Evolutionary conservation across 2,113 vertebrate genomes (phyloP).

Genomic region (Erpornis zantholeuca): DNA sequence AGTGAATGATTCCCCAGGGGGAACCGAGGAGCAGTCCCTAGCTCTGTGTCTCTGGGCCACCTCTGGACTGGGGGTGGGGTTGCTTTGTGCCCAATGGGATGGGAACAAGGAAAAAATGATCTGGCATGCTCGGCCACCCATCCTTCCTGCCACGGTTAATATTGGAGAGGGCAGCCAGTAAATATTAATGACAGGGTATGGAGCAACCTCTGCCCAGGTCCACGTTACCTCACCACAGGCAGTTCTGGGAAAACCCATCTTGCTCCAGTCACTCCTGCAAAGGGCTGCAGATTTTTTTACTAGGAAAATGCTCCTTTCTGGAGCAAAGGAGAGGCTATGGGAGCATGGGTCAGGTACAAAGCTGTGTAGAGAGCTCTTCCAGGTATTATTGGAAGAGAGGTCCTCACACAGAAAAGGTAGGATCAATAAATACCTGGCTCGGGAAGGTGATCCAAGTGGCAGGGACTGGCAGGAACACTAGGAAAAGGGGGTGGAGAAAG

Average conservation of each 20-base stretch:
- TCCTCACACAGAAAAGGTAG: neutral
- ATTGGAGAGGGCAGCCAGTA: neutral
- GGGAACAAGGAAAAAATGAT: neutral
- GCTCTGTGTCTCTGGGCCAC: neutral
- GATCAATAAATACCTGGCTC: neutral
- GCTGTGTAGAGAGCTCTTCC: too few species aligned
- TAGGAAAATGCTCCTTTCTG: neutral
- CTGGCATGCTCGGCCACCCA: neutral
- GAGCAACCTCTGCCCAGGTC: neutral
- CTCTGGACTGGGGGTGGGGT: neutral
- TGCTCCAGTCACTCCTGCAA: neutral
- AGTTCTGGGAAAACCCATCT: neutral
- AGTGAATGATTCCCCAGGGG: neutral
- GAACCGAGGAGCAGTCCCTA: neutral
- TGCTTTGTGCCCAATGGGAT: neutral
- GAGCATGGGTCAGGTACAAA: rapidly evolving
- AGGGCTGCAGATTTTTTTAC: neutral
- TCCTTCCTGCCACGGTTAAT: constrained; percentile 39
- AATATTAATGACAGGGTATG: neutral
- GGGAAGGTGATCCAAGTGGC: neutral
- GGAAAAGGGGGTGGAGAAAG: neutral
- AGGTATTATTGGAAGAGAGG: neutral
- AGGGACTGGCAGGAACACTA: neutral
- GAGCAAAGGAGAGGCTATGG: neutral
- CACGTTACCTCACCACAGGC: rapidly evolving